A percentile compares a stretch with the other conserved stretches of the same genome.
Conservation (phyloP, 2,113 vertebrate species). For the Neotragus pygmaeus region DNA sequence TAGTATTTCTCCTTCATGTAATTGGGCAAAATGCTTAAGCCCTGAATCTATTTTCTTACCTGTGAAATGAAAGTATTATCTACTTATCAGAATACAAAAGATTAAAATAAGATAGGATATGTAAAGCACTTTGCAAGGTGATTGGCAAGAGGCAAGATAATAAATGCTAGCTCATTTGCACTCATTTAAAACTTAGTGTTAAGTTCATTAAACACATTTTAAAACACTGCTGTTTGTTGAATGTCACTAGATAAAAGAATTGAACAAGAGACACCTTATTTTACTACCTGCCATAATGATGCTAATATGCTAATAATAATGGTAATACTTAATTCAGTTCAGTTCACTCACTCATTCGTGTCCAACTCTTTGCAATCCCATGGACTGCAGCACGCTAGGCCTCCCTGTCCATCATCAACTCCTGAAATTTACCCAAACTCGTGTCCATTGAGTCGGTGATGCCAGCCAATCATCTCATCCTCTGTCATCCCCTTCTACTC, state of each 20-base stretch:
- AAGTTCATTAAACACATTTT: slow-evolving; percentile 37
- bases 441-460: not conserved
- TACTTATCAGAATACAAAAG: slow-evolving; percentile 22
- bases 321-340: not conserved
- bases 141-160: not conserved
- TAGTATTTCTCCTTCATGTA: not conserved
- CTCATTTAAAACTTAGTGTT: not conserved
- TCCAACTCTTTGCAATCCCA: not conserved
- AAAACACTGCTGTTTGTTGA: not conserved
- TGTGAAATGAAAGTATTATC: slow-evolving; percentile 30
- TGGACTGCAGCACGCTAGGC: not conserved
- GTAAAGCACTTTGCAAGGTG: not conserved
- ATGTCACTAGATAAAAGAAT: not conserved
- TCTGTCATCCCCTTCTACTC: not conserved
- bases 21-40: not conserved
- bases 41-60: not conserved
- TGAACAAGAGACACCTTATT: not conserved
- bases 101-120: slow-evolving; percentile 8
- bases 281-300: not conserved
- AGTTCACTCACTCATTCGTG: not conserved
- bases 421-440: not conserved
- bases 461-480: not conserved
- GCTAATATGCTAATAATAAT: not conserved
- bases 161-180: not conserved
- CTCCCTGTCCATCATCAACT: not conserved